Conservation (phyloP, 2,888 invertebrate species). For the Drosophila peninsularis region DNA sequence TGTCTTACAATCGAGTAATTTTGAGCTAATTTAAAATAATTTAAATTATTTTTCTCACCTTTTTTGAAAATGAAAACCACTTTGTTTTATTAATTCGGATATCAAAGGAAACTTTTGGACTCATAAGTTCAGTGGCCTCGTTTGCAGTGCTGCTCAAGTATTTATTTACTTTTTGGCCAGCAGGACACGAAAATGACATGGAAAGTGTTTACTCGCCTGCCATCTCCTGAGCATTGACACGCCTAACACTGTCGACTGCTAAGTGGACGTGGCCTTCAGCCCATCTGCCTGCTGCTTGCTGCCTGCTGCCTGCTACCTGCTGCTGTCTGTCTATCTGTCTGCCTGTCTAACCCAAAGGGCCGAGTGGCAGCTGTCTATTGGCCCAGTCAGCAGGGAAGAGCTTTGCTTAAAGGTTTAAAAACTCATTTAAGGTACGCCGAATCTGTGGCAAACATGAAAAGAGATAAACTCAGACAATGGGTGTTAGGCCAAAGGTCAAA, state of each 20-base stretch:
- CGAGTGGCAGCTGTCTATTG: slow-evolving; percentile 48
- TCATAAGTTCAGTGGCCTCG: slow-evolving; percentile 37
- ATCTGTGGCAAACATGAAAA: not conserved
- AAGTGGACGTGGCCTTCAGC: slow-evolving; percentile 30
- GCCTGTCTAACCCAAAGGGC: slow-evolving; percentile 10
- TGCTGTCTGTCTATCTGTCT: slow-evolving; percentile 8
- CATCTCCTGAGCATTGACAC: slow-evolving; percentile 50
- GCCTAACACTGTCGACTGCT: slow-evolving; percentile 41
- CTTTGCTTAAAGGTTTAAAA: slow-evolving; percentile 25
- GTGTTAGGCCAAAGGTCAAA: slow-evolving; percentile 54
- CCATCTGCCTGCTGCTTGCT: not conserved
- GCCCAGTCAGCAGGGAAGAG: slow-evolving; percentile 2
- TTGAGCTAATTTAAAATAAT: not conserved
- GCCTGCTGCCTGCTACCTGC: not conserved
- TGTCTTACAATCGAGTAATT: too few species aligned
- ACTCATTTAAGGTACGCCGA: slow-evolving; percentile 20
- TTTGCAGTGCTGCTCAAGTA: slow-evolving; percentile 20
- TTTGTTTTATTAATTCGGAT: slow-evolving; percentile 18
- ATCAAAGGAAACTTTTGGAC: slow-evolving; percentile 33
- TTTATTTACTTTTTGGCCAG: slow-evolving; percentile 37
- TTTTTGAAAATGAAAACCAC: not conserved
- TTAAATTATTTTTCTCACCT: not conserved
- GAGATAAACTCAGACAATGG: slow-evolving; percentile 6
- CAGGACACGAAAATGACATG: slow-evolving; percentile 47
- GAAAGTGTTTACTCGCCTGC: slow-evolving; percentile 44